Evolutionary conservation across 2,888 invertebrate genomes (phyloP).

Genomic region (Ennomos fuscantarius): DNA sequence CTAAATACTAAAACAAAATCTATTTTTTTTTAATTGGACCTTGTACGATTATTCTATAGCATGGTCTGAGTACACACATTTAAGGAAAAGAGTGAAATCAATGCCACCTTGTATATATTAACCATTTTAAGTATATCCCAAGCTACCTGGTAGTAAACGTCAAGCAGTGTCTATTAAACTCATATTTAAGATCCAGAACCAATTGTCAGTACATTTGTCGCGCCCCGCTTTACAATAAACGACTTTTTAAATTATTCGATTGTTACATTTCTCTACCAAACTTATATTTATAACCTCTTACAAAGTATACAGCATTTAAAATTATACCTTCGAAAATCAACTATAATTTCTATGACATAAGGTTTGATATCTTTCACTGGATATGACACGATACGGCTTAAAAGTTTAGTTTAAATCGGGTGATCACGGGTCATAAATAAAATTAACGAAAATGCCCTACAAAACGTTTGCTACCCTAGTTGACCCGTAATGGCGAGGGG

Average conservation of each 20-base stretch:
- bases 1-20: too few relatives aligned
- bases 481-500: constrained; percentile 70
- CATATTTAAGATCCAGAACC: constrained; percentile 69
- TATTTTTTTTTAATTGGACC: too few relatives aligned
- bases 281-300: constrained; percentile 62
- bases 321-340: constrained; percentile 1
- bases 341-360: constrained; percentile 3
- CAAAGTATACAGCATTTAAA: constrained; percentile 24
- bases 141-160: constrained; percentile 39
- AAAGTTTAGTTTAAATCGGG: constrained; percentile 54
- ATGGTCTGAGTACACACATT: too few relatives aligned
- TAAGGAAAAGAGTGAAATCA: too few relatives aligned
- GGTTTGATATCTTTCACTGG: constrained; percentile 4
- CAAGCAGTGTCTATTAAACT: constrained; percentile 58
- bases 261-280: constrained; percentile 70
- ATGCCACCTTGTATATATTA: constrained; percentile 27
- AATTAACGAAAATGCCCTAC: constrained; percentile 71
- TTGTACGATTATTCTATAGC: too few relatives aligned
- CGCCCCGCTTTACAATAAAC: constrained; percentile 61
- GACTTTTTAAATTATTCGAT: constrained; percentile 63
- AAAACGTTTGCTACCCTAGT: constrained; percentile 70
- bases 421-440: constrained; percentile 80
- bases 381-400: constrained; percentile 37
- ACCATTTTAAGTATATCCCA: constrained; percentile 20
- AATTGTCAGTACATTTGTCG: constrained; percentile 70